Evolutionary conservation across 2,797 vertebrate species (phyloP).

Genomic region (Benthosema pterotum): DNA sequence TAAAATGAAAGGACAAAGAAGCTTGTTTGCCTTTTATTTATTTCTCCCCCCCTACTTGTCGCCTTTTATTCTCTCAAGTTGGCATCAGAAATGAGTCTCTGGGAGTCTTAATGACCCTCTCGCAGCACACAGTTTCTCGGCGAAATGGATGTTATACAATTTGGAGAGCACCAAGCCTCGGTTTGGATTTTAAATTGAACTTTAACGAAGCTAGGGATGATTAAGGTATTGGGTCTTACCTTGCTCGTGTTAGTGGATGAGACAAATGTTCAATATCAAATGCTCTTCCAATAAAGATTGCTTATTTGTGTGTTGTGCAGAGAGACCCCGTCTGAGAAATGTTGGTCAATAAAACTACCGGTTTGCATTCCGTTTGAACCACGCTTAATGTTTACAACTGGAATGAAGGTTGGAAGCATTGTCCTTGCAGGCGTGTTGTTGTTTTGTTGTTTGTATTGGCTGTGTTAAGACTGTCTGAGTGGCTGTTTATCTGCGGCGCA

Average conservation of each 20-base stretch:
- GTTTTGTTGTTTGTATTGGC: background rate
- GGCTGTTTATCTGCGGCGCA: background rate
- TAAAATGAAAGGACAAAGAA: slow-evolving; percentile 2
- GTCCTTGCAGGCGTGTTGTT: background rate
- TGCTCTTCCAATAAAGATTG: too few species aligned
- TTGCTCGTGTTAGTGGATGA: background rate
- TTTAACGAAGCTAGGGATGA: background rate
- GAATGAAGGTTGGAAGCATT: slow-evolving; percentile 7
- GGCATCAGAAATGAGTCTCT: background rate
- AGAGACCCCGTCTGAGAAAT: background rate
- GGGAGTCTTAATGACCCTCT: slow-evolving; percentile 6
- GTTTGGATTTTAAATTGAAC: slow-evolving; percentile 5
- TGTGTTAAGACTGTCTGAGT: background rate
- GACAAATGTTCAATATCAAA: background rate
- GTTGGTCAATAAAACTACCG: background rate
- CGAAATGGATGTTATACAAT: slow-evolving; percentile 7
- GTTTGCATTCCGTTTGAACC: background rate
- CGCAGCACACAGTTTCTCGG: background rate
- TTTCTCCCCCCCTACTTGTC: background rate
- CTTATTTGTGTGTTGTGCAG: background rate
- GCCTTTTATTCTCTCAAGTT: slow-evolving; percentile 1
- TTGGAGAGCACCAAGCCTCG: slow-evolving; percentile 6
- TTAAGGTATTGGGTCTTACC: background rate
- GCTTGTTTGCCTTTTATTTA: slow-evolving; percentile 10
- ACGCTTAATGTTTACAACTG: slow-evolving; percentile 4